Evolutionary conservation across 2,113 vertebrate genomes (phyloP), one percentile per base, ranked within the genome.

Genomic region (Xiphophorus hellerii): DNA sequence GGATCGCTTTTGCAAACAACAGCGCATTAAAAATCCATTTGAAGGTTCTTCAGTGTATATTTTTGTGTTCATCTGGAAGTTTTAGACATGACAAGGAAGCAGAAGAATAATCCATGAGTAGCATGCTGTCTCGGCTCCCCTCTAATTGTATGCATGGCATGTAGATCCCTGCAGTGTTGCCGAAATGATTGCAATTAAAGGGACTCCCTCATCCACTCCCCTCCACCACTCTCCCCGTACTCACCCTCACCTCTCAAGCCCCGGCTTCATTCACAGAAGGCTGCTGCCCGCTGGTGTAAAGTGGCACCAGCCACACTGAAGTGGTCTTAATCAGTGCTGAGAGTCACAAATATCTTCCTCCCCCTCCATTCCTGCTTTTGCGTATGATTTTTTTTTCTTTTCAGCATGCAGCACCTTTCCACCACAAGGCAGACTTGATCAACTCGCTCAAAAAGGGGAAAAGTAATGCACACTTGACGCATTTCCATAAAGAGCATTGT

Each of bases 171-270:
- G 81, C 88, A 92, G 90, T 78, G 88, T 84, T 87, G 87, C 86
- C 88, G 89, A 88, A 86, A 90, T 94, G 93, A 94, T 93, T 94
- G 94, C 93, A 95, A 95, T 95, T 95, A 94, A 93, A 93, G 91
- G 91, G 88, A 91, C 92, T 93, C 89, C 90, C 91, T 82, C 84
- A 71, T 76, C 76, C 79, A 73, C 51, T 58, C 76, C 76, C 77
- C 71, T 71, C 64, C 71, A 75, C 76, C 80, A 39, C 54, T 69
- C 74, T 67, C 60, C 44, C 62, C 63, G 35, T 73, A 66, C 65
- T 20, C 74, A 31, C 54, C 64, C 73, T 48, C 71, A 65, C 67
- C 31, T 61, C 75, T 76, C 68, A 27, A 76, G 69, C 51, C 58
- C 66, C 70, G 75, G 30, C 76, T 82, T 37, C n/a, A 27, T 74